A percentile compares a stretch with the other conserved stretches of the same genome.
Evolutionary conservation across 2,113 vertebrate genomes (phyloP).

Genomic region (Ariopsis seemanni): DNA sequence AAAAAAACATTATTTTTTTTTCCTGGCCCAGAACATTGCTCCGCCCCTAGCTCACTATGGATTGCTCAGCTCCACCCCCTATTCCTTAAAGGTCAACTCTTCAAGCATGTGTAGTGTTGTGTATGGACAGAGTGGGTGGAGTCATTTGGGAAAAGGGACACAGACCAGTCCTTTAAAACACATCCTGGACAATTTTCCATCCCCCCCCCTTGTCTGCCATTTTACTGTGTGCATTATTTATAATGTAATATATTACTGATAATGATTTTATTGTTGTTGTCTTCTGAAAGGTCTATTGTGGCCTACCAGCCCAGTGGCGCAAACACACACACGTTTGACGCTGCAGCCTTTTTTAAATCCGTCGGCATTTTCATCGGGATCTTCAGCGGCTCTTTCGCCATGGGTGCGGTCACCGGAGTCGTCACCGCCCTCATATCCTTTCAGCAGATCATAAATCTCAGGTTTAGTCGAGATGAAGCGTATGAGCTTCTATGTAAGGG

Average conservation of each 20-base stretch:
- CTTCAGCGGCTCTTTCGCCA: slow-evolving; percentile 96
- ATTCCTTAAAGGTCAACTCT: neutral
- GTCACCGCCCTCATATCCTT: slow-evolving; percentile 99
- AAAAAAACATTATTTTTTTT: neutral
- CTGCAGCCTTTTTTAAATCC: slow-evolving; percentile 95
- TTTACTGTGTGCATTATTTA: neutral
- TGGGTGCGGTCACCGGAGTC: slow-evolving; percentile 93
- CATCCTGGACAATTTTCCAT: neutral
- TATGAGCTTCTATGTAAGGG: no score
- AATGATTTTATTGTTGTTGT: neutral
- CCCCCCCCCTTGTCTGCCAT: neutral
- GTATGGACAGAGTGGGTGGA: neutral
- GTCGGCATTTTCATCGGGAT: slow-evolving; percentile 96
- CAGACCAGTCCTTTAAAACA: neutral
- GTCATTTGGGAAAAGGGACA: neutral
- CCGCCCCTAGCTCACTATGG: neutral
- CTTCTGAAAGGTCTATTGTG: slow-evolving; percentile 83
- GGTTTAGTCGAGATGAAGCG: neutral
- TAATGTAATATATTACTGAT: neutral
- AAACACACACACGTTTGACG: slow-evolving; percentile 92
- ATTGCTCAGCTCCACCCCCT: neutral
- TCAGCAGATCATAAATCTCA: neutral
- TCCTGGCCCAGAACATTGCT: neutral
- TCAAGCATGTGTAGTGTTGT: neutral
- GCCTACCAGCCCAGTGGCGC: slow-evolving; percentile 92